These are phyloP conservation scores for Vireo griseus DNA, from an alignment of 2,797 vertebrate genomes.

Conservation along the genomic window DNA sequence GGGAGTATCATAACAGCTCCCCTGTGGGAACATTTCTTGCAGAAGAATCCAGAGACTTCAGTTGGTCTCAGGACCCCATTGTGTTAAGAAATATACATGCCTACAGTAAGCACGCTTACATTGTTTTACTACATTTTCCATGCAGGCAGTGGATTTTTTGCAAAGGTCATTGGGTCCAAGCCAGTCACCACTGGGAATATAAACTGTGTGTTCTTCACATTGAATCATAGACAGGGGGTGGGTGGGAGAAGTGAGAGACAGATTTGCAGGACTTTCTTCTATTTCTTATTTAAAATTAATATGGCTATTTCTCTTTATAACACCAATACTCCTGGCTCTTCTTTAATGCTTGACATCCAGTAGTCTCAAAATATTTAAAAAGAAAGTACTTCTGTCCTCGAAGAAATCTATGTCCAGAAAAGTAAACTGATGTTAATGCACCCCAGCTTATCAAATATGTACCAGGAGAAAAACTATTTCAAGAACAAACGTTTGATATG, in stretches of 20 bases:
- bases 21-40: slow-evolving; percentile 1
- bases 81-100: slow-evolving; percentile 47
- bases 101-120: slow-evolving; percentile 34
- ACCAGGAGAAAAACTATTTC: not conserved
- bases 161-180: slow-evolving; percentile 42
- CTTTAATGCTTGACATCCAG: not conserved
- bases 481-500: not conserved
- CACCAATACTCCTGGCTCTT: not conserved
- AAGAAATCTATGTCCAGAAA: not conserved
- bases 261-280: not conserved
- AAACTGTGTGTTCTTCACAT: not conserved
- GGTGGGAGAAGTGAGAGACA: not conserved
- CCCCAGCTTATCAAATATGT: not conserved
- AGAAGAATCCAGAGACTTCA: slow-evolving; percentile 20
- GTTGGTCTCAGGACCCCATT: slow-evolving; percentile 19
- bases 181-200: slow-evolving; percentile 35
- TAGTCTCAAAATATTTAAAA: not conserved
- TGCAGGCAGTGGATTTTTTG: slow-evolving; percentile 24
- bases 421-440: not conserved
- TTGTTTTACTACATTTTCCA: slow-evolving; percentile 52
- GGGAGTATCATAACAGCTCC: slow-evolving; percentile 28
- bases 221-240: not conserved
- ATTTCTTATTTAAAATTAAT: not conserved
- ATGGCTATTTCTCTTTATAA: not conserved
- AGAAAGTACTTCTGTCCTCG: not conserved